A percentile compares a stretch with the other conserved stretches of the same genome.
Evolutionary conservation across 2,113 vertebrate genomes (phyloP).

Genomic region (Pomatorhinus ruficollis): DNA sequence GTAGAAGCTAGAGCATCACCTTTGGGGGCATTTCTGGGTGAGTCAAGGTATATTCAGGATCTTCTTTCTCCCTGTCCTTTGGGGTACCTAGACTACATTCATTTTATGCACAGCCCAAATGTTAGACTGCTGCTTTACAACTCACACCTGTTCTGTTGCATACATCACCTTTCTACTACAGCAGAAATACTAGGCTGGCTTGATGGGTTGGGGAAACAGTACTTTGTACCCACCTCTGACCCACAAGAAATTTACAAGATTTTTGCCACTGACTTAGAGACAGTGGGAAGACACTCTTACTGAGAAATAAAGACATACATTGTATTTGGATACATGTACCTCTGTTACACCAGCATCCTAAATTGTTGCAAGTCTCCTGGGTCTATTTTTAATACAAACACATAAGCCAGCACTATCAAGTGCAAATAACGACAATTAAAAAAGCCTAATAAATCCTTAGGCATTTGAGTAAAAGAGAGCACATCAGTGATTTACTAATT

Average conservation of each 20-base stretch:
- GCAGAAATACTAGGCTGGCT: not conserved
- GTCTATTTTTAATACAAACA: not conserved
- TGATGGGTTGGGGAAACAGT: not conserved
- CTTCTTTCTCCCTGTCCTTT: not conserved
- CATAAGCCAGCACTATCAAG: not conserved
- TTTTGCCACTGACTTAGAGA: not conserved
- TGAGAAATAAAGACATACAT: not conserved
- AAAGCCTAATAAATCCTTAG: not conserved
- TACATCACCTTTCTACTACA: not conserved
- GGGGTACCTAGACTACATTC: not conserved
- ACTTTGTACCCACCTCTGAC: not conserved
- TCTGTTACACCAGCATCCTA: accelerated
- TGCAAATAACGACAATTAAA: not conserved
- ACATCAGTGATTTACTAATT: not conserved
- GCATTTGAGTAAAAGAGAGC: not conserved
- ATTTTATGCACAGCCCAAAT: not conserved
- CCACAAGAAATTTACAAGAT: not conserved
- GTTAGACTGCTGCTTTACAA: not conserved
- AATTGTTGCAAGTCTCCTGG: not conserved
- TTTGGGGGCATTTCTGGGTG: not conserved
- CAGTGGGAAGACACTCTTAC: accelerated
- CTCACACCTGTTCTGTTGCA: not conserved
- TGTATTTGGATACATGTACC: not conserved
- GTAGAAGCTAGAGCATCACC: not conserved
- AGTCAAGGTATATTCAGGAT: not conserved